Evolutionary conservation across 2,113 vertebrate species (phyloP).

Genomic region (Forbesichthys agassizii): DNA sequence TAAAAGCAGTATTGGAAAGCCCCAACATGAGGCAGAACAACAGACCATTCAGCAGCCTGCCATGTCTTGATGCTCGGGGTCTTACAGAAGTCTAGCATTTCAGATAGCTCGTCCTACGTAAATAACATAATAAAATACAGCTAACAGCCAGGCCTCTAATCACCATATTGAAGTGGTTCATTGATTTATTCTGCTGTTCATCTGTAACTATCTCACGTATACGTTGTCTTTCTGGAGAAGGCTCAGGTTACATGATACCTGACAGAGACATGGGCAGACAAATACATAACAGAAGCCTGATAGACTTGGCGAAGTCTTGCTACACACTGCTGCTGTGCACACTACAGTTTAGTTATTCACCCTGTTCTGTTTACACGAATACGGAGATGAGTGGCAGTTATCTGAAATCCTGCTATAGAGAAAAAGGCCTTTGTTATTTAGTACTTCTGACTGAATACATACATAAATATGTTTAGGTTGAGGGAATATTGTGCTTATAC

Average conservation of each 20-base stretch:
- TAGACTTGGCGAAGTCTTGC: slow-evolving; percentile 1
- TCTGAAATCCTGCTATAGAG: not conserved
- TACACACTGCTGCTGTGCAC: slow-evolving; percentile 20
- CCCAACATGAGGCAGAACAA: slow-evolving; percentile 14
- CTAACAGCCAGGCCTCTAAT: slow-evolving; percentile 9
- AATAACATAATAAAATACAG: slow-evolving; percentile 7
- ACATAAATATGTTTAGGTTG: not conserved
- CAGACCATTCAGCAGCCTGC: slow-evolving; percentile 26
- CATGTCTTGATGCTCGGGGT: slow-evolving; percentile 11
- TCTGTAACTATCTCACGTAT: slow-evolving; percentile 26
- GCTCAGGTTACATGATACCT: slow-evolving; percentile 15
- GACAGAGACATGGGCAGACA: slow-evolving; percentile 26
- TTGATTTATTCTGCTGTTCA: not conserved
- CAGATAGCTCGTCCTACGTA: slow-evolving; percentile 24
- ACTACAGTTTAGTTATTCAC: slow-evolving; percentile 10
- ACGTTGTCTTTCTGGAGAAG: slow-evolving; percentile 24
- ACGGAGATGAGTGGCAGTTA: not conserved
- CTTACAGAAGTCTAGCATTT: not conserved
- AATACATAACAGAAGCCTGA: slow-evolving; percentile 49
- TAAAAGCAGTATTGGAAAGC: slow-evolving; percentile 39
- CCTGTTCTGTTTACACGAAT: not conserved
- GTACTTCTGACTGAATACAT: not conserved
- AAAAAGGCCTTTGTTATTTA: not conserved
- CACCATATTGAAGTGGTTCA: slow-evolving; percentile 22
- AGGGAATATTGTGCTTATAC: not conserved